Percentiles rank a stretch among this genome's conserved stretches.
Conservation (phyloP, 1,140 invertebrate species). For the Oncopodura yosiiana region DNA sequence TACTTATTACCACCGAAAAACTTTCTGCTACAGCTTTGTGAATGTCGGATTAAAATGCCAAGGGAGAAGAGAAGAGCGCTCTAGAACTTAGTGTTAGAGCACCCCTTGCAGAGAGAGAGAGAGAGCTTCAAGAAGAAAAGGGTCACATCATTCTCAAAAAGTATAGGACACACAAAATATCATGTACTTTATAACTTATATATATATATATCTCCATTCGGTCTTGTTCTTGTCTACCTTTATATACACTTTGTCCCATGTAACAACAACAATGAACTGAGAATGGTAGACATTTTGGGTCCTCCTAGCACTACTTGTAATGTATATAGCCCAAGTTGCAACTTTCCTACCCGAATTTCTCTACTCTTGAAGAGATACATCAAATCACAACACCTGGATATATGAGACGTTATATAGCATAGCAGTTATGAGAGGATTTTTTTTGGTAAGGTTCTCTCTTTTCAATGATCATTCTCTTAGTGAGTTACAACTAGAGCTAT, state of each 20-base stretch:
- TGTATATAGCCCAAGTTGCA: neutral
- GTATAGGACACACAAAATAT: neutral
- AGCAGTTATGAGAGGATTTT: constrained; percentile 5
- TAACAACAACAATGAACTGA: constrained; percentile 15
- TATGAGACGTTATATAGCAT: too few relatives aligned
- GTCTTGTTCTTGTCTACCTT: too few relatives aligned
- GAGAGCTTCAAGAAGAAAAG: constrained; percentile 22
- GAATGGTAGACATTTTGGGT: constrained; percentile 32
- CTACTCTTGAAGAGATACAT: too few relatives aligned
- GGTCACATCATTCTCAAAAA: constrained; percentile 14
- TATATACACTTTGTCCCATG: too few relatives aligned
- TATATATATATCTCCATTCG: too few relatives aligned
- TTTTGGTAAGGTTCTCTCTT: constrained; percentile 26
- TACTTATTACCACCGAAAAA: too few relatives aligned
- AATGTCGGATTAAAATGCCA: constrained; percentile 34
- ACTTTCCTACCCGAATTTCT: too few relatives aligned
- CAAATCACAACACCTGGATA: too few relatives aligned
- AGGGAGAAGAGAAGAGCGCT: too few relatives aligned
- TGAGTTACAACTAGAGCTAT: too few relatives aligned
- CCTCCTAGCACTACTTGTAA: constrained; percentile 10
- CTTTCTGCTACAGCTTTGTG: neutral
- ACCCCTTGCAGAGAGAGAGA: constrained; percentile 24
- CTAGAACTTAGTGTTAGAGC: too few relatives aligned
- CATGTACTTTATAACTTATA: too few relatives aligned
- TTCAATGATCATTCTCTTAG: constrained; percentile 17